These are phyloP conservation scores for Melanerpes aurifrons DNA, from an alignment of 2,113 vertebrate genomes.

Conservation along the genomic window DNA sequence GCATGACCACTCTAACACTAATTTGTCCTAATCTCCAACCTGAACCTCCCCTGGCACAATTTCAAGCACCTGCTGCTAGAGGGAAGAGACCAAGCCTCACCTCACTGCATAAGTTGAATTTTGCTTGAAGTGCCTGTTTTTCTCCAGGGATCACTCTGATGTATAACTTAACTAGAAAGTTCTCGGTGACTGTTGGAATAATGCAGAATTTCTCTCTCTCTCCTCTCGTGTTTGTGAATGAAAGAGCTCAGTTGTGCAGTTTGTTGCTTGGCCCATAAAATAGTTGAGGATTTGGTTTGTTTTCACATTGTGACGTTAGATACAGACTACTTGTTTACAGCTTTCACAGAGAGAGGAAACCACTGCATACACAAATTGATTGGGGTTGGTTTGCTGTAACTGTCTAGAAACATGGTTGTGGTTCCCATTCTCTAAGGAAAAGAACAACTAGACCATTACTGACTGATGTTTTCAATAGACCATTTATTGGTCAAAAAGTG, in stretches of 20 bases:
- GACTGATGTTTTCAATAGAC: not conserved
- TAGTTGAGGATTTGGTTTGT: not conserved
- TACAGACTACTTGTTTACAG: constrained; percentile 10
- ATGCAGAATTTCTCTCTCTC: not conserved
- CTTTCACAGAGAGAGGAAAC: constrained; percentile 21
- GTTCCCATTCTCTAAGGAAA: not conserved
- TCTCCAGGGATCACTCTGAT: not conserved
- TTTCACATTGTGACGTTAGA: not conserved
- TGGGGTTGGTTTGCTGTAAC: not conserved
- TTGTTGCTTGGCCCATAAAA: not conserved
- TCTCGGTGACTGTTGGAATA: not conserved
- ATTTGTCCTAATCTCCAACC: too few species aligned
- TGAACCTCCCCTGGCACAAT: too few species aligned
- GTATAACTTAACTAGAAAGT: not conserved
- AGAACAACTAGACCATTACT: not conserved
- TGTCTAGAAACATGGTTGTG: not conserved
- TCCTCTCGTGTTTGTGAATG: not conserved
- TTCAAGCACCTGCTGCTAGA: too few species aligned
- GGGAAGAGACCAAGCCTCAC: too few species aligned
- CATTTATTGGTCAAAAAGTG: not conserved
- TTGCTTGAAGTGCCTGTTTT: not conserved
- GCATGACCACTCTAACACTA: too few species aligned
- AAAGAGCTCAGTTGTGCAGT: not conserved
- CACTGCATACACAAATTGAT: not conserved
- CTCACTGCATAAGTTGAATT: not conserved